Base-by-base conservation (phyloP, 2,888 invertebrate genomes). In the Dysmachus trigonus region DNA sequence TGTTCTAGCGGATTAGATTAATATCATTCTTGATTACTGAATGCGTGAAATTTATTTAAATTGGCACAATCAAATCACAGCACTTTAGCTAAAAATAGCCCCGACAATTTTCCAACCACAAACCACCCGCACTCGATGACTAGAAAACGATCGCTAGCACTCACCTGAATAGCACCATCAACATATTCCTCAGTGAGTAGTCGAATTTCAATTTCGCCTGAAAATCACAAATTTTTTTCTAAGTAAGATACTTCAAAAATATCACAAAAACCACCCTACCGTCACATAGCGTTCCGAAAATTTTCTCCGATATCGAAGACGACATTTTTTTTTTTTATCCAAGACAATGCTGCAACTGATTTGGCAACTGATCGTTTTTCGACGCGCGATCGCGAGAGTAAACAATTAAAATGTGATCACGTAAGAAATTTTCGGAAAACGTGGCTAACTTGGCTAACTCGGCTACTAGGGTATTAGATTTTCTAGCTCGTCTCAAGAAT, bases 121-220 rank as follows among this genome's bases (percentile, higher is more conserved):
- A 38, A 38, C 38, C 10, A 51, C n/a, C n/a, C 47, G 15, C 47
- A 51, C 2, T 18, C 47, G 22, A n/a, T 22, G 8, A 53, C 18
- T 22, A 22, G 22, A 13, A 41, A 4, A 33, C 33, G 33, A 33
- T 33, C 47, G 15, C 47, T n/a, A 22, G 62, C 27, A 76, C 85
- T 85, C 35, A 85, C 85, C 53, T 77, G 30, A 15, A 76, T 22
- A n/a, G 85, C 85, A n/a, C 53, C 77, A 22, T 85, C 85, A 0
- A 85, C 10, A 13, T 77, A 35, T 10, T 85, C 77, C 35, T 74
- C 35, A 6, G 85, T 76, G 5, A 85, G 33, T 27, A 85, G 38
- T 0, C 53, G 35, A 62, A 85, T 85, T 53, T 85, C 85, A 35
- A 74, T 74, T 62, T 85, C 85, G 62, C 62, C 85, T 85, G 35